These are phyloP conservation scores for Plumapathes pennacea DNA, from an alignment of 92 coral and sea anemone species.

Conservation along the genomic window DNA sequence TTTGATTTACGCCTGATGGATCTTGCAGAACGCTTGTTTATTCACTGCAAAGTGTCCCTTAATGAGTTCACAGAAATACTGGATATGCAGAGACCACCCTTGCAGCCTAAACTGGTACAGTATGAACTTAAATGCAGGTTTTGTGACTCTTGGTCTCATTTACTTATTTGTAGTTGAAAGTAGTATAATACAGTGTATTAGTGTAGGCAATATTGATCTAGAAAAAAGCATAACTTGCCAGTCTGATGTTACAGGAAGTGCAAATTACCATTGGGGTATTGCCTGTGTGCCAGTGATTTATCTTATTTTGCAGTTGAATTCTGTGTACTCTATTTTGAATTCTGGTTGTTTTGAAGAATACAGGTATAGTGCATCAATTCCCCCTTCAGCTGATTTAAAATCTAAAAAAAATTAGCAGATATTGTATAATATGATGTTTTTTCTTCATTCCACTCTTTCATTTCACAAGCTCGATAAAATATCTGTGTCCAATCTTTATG, in stretches of 20 bases:
- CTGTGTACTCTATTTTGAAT: conserved; percentile 2
- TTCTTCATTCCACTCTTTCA: neutral
- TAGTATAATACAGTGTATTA: neutral
- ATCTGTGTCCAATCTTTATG: too few species aligned
- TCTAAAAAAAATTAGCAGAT: neutral
- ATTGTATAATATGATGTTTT: neutral
- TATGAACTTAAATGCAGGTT: too few species aligned
- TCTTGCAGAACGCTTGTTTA: conserved; percentile 4
- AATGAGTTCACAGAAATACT: conserved; percentile 17
- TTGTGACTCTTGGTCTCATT: neutral
- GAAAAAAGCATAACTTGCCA: neutral
- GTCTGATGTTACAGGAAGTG: neutral
- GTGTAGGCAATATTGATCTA: neutral
- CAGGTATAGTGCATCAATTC: conserved; percentile 2
- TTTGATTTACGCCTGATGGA: conserved; percentile 22
- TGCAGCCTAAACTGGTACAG: conserved; percentile 23
- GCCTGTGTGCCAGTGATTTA: neutral
- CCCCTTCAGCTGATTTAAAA: too few species aligned
- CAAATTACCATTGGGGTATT: neutral
- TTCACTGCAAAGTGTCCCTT: conserved; percentile 29
- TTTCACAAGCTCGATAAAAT: neutral
- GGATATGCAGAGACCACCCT: conserved; percentile 4
- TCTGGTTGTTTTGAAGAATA: conserved; percentile 14
- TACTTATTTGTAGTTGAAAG: neutral
- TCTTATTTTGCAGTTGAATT: neutral